Percentiles rank a stretch among this genome's conserved stretches.
These are phyloP conservation scores for Diorhabda elongata DNA, from an alignment of 1,140 invertebrate genomes.

Conservation along the genomic window DNA sequence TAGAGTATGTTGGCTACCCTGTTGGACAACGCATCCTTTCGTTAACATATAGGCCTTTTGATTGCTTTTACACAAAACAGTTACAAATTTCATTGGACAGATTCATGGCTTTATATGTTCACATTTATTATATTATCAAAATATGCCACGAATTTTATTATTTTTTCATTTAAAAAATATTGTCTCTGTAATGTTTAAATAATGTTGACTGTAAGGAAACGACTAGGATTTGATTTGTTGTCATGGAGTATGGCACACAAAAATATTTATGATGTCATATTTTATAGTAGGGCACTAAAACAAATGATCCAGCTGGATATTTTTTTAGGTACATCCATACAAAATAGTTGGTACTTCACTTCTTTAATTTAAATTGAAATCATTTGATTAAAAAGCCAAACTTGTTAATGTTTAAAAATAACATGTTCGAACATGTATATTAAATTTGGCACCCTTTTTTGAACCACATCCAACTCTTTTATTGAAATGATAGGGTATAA, in stretches of 20 bases:
- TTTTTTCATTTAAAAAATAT: conserved; percentile 38
- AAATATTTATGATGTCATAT: conserved; percentile 34
- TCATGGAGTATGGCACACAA: conserved; percentile 44
- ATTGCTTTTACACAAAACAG: conserved; percentile 42
- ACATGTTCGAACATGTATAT: too few relatives aligned
- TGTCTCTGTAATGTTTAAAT: conserved; percentile 36
- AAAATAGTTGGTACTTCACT: too few relatives aligned
- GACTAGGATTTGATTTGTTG: conserved; percentile 46
- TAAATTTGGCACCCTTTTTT: too few relatives aligned
- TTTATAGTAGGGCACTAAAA: conserved; percentile 10
- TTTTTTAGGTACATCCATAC: background rate
- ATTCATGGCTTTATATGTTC: conserved; percentile 33
- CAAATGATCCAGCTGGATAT: conserved; percentile 8
- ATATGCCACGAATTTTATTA: conserved; percentile 34
- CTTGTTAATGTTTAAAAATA: too few relatives aligned
- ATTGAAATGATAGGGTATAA: too few relatives aligned
- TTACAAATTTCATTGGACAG: conserved; percentile 37
- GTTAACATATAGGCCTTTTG: conserved; percentile 39
- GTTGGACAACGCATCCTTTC: conserved; percentile 32
- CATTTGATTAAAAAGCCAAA: too few relatives aligned
- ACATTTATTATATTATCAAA: conserved; percentile 26
- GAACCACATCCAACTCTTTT: too few relatives aligned
- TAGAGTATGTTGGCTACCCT: conserved; percentile 39
- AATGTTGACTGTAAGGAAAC: conserved; percentile 40
- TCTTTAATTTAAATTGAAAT: too few relatives aligned